Evolutionary conservation across 1,140 invertebrate genomes (phyloP).

Genomic region (Cyclargus thomasi): DNA sequence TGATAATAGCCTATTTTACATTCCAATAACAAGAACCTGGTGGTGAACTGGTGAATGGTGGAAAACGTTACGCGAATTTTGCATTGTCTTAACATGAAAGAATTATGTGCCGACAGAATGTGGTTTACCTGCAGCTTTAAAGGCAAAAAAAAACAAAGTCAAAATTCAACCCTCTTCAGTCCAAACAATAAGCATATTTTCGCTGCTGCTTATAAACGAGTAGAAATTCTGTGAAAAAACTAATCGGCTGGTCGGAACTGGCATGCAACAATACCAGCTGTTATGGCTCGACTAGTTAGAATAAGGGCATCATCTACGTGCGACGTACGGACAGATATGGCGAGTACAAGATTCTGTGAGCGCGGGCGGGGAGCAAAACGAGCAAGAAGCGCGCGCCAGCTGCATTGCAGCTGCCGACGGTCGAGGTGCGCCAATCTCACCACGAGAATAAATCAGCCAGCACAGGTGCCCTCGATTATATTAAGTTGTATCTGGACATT

Average conservation of each 20-base stretch:
- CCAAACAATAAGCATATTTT: background rate
- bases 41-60: background rate
- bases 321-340: slow-evolving; percentile 32
- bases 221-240: background rate
- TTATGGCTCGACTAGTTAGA: slow-evolving; percentile 30
- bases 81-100: background rate
- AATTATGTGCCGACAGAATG: no score
- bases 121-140: no score
- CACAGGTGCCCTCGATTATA: background rate
- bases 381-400: slow-evolving; percentile 54
- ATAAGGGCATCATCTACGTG: slow-evolving; percentile 36
- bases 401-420: slow-evolving; percentile 54
- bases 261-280: slow-evolving; percentile 29
- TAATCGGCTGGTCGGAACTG: background rate
- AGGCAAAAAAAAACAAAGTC: no score
- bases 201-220: slow-evolving; percentile 2
- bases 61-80: background rate
- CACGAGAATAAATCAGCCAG: background rate
- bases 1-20: slow-evolving; percentile 1
- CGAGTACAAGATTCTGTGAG: slow-evolving; percentile 38
- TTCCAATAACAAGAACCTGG: background rate
- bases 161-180: no score
- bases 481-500: background rate
- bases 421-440: slow-evolving; percentile 36
- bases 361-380: slow-evolving; percentile 43